Conservation (phyloP, 1,140 invertebrate species). For the Drosophila tristis region DNA sequence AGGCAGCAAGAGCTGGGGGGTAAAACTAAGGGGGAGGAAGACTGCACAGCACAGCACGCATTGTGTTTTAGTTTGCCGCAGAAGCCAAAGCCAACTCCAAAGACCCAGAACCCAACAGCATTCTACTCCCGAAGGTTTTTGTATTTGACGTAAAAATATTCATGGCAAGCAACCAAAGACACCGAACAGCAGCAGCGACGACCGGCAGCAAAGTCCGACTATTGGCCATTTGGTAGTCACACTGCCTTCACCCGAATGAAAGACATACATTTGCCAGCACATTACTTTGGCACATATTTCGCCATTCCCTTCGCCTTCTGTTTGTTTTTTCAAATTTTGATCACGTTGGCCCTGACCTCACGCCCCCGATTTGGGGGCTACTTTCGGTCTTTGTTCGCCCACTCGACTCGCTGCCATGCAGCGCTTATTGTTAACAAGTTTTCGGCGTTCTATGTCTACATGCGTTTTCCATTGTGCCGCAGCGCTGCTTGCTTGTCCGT, state of each 20-base stretch:
- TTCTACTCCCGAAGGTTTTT: conserved; percentile 48
- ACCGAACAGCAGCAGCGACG: conserved; percentile 5
- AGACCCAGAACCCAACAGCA: not conserved
- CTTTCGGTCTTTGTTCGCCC: conserved; percentile 34
- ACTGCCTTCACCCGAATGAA: conserved; percentile 18
- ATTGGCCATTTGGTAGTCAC: conserved; percentile 68
- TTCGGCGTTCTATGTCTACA: conserved; percentile 40
- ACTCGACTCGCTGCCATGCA: not conserved
- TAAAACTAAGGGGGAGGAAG: not conserved
- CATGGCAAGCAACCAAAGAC: conserved; percentile 51
- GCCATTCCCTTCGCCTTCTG: conserved; percentile 32
- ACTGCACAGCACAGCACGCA: conserved; percentile 60
- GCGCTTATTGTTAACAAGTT: conserved; percentile 57
- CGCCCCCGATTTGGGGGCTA: conserved; percentile 16
- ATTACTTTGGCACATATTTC: conserved; percentile 51
- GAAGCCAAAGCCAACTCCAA: conserved; percentile 32
- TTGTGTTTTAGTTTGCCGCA: conserved; percentile 33
- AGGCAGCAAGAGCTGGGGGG: not conserved
- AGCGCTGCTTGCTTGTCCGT: not conserved
- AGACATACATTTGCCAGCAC: conserved; percentile 4
- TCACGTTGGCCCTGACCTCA: conserved; percentile 58
- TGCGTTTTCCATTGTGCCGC: conserved; percentile 26
- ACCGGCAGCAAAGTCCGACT: conserved; percentile 33
- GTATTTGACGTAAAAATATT: conserved; percentile 76
- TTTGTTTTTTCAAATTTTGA: conserved; percentile 69